Percentiles rank a stretch among this genome's conserved stretches.
These are phyloP conservation scores for Octodon degus DNA, from an alignment of 2,113 vertebrate species.

Conservation along the genomic window DNA sequence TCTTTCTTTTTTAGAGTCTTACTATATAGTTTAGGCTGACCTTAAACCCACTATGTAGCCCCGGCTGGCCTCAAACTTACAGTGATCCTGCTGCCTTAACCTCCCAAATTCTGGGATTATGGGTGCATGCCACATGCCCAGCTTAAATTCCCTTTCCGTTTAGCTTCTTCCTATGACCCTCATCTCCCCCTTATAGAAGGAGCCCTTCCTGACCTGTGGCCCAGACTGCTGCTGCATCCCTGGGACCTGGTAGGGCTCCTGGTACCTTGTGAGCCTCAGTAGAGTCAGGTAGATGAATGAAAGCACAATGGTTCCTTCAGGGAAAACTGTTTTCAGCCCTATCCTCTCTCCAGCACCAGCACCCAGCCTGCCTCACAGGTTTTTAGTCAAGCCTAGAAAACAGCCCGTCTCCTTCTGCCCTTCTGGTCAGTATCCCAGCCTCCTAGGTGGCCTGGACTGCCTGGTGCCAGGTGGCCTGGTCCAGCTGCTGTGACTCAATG, in stretches of 20 bases:
- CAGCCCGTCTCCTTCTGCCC: background rate
- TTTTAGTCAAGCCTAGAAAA: background rate
- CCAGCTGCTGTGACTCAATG: too few relatives aligned
- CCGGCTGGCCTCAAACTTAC: background rate
- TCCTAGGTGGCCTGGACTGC: background rate
- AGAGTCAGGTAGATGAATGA: background rate
- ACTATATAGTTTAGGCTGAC: background rate
- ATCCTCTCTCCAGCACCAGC: background rate
- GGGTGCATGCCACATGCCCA: background rate
- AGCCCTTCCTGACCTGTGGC: background rate
- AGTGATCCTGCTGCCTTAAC: background rate
- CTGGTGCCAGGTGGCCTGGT: fast-evolving
- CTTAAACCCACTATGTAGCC: background rate
- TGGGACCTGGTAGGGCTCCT: too few relatives aligned
- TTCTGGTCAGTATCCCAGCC: background rate
- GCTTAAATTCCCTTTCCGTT: background rate
- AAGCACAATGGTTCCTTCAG: background rate
- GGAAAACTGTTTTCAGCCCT: background rate
- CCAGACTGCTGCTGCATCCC: background rate
- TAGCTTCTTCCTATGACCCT: background rate
- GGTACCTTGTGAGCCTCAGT: background rate
- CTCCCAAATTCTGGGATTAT: background rate
- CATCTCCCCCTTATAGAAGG: background rate
- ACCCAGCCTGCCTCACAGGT: background rate
- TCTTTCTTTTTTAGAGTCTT: background rate